Conservation (phyloP, 2,888 invertebrate genomes). For the Willowsia nigromaculata region DNA sequence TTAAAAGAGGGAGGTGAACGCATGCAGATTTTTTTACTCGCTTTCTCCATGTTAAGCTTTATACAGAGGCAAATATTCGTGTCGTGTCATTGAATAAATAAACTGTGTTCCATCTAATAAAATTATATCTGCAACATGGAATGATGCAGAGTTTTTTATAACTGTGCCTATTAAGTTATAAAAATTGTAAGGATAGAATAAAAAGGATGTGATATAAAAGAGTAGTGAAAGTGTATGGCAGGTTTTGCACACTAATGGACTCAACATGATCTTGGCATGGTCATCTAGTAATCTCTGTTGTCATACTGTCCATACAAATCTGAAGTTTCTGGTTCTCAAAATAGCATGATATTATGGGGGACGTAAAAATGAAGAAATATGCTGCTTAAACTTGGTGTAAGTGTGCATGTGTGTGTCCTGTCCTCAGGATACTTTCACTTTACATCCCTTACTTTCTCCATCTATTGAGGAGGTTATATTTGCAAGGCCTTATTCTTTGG, state of each 20-base stretch:
- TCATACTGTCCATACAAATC: not conserved
- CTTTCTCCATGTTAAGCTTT: not conserved
- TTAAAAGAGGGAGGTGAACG: not conserved
- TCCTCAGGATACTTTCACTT: too few species aligned
- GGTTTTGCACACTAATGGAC: not conserved
- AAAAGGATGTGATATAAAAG: not conserved
- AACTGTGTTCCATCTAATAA: not conserved
- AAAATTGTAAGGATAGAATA: not conserved
- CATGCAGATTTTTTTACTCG: not conserved
- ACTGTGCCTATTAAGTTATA: not conserved
- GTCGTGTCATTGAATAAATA: conserved; percentile 10
- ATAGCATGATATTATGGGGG: not conserved
- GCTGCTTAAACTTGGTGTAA: not conserved
- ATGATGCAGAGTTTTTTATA: not conserved
- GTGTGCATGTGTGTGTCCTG: not conserved
- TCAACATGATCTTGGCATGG: not conserved
- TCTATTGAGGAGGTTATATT: too few species aligned
- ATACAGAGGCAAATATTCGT: not conserved
- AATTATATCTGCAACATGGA: not conserved
- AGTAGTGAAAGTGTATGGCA: not conserved
- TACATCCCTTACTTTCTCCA: too few species aligned
- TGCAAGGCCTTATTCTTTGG: too few species aligned
- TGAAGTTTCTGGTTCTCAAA: not conserved
- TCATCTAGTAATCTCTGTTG: not conserved
- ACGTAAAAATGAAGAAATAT: not conserved